phyloP scores from a whole-genome alignment of 2,797 vertebrate genomes.

The Sebastes elongatus region DNA sequence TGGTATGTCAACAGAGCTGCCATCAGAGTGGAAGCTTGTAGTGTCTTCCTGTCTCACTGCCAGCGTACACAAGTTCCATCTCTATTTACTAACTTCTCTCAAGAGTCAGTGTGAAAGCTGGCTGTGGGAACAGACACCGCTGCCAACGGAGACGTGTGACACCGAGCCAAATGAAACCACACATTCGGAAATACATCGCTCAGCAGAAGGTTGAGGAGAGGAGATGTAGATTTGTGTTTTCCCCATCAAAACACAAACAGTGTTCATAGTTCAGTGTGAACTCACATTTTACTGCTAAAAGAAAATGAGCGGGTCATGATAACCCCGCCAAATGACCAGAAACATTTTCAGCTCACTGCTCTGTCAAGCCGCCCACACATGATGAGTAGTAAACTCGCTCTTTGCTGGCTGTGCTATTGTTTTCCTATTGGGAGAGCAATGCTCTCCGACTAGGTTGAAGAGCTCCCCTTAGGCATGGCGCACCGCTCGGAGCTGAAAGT shows the following conservation, averaged over 20 bases:
- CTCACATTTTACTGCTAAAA: background rate
- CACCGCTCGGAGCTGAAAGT: background rate
- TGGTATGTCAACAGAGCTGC: conserved; percentile 30
- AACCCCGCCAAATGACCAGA: background rate
- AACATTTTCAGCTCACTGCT: background rate
- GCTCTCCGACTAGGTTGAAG: no score
- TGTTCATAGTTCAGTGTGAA: background rate
- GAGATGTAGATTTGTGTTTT: background rate
- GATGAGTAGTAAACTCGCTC: no score
- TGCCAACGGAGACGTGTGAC: conserved; percentile 1
- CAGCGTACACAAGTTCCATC: conserved; percentile 1
- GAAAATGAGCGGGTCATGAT: background rate
- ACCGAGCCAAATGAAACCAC: background rate
- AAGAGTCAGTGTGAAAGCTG: background rate
- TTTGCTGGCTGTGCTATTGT: no score
- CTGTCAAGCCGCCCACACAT: background rate
- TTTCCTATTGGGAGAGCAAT: no score
- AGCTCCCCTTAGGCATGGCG: background rate
- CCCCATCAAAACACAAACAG: background rate
- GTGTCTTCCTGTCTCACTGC: conserved; percentile 1
- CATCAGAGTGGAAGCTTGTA: background rate
- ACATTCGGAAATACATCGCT: background rate
- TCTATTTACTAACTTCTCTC: conserved; percentile 37
- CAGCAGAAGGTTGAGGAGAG: background rate
- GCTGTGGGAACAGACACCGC: background rate